A percentile compares a stretch with the other conserved stretches of the same genome.
phyloP scores from a whole-genome alignment of 2,888 invertebrate genomes.

The Linnaemya vulpina region DNA sequence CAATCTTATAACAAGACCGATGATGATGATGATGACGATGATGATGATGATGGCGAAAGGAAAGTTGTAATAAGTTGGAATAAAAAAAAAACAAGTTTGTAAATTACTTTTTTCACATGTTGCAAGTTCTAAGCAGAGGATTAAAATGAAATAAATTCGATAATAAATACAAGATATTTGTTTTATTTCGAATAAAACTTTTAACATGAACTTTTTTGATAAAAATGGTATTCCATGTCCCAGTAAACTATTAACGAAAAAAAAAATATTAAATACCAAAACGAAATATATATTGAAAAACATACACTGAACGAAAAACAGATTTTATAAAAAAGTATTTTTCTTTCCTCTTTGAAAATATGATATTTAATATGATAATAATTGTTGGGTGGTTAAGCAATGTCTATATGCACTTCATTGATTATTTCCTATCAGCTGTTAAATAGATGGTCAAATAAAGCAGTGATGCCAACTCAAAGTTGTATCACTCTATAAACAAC shows the following conservation, averaged over 20 bases:
- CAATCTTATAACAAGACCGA: conserved; percentile 26
- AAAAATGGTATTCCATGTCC: neutral
- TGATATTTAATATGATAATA: too few species aligned
- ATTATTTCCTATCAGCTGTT: too few species aligned
- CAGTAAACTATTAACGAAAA: conserved; percentile 36
- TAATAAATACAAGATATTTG: neutral
- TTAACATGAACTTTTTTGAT: conserved; percentile 22
- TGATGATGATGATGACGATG: neutral
- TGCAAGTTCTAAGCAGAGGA: neutral
- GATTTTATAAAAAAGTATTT: too few species aligned
- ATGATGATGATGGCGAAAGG: conserved; percentile 17
- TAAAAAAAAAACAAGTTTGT: conserved; percentile 6
- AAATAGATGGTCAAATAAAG: too few species aligned
- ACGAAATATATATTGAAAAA: neutral
- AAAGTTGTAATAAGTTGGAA: conserved; percentile 45
- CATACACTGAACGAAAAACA: too few species aligned
- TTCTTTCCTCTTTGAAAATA: too few species aligned
- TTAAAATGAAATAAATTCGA: neutral
- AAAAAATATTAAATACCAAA: neutral
- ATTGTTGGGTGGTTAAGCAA: too few species aligned
- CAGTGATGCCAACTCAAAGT: too few species aligned
- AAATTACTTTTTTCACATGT: conserved; percentile 5
- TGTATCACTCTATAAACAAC: too few species aligned
- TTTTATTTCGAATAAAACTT: neutral
- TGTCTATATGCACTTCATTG: too few species aligned